Conservation (phyloP, 2,797 vertebrate genomes). For the Poecilia velifera region DNA sequence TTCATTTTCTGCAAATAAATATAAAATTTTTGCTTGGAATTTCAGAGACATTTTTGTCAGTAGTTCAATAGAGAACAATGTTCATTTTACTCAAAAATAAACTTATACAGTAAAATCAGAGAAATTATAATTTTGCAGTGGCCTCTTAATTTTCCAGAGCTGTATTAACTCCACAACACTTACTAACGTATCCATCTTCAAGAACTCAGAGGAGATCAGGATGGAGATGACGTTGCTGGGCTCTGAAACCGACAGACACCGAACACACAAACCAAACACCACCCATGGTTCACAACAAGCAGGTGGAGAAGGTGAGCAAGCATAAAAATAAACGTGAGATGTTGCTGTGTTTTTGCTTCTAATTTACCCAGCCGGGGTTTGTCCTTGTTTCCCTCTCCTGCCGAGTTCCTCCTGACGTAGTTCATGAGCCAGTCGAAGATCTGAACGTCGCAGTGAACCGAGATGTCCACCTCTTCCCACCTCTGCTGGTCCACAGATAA, state of each 20-base stretch:
- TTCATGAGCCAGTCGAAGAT: constrained; percentile 99
- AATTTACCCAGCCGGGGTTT: constrained; percentile 88
- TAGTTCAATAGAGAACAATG: too few species aligned
- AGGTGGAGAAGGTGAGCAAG: constrained; percentile 14
- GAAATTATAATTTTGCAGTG: too few species aligned
- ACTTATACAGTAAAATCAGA: too few species aligned
- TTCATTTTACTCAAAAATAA: too few species aligned
- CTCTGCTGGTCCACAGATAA: constrained; percentile 92
- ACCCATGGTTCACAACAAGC: neutral
- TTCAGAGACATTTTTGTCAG: too few species aligned
- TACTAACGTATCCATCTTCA: constrained; percentile 99
- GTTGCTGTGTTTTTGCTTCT: neutral
- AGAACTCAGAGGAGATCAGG: constrained; percentile 99
- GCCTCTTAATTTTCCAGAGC: too few species aligned
- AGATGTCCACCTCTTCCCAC: constrained; percentile 99
- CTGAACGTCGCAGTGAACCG: constrained; percentile 96
- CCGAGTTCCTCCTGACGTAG: constrained; percentile 92
- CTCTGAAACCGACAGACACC: constrained; percentile 88
- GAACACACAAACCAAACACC: constrained; percentile 35
- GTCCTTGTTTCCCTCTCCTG: constrained; percentile 82
- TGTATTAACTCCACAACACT: constrained; percentile 78
- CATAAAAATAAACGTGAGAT: constrained; percentile 24
- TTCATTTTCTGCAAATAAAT: too few species aligned
- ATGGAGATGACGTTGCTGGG: constrained; percentile 99
- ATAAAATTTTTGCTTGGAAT: too few species aligned